Base-by-base conservation (phyloP, 2,888 invertebrate genomes). In the Eupithecia pulchellata region DNA sequence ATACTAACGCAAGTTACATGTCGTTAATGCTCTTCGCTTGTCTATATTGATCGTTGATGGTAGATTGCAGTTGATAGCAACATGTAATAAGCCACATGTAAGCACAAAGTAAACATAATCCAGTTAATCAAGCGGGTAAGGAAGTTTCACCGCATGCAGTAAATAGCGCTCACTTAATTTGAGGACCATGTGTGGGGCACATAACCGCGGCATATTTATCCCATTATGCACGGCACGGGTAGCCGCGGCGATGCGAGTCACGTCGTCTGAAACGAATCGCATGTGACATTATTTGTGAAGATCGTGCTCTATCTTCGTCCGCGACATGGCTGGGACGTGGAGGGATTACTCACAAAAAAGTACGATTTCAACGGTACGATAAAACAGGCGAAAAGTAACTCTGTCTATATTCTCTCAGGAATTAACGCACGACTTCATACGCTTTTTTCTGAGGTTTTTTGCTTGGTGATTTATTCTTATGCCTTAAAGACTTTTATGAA, bases 261-360 rank as follows among this genome's bases (percentile, higher is more conserved):
- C 94, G 94, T 93, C 89, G 86, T 83, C 88, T 87, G 93, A 93
- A 94, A 94, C 93, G 93, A 94, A 94, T 94, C 94, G 93, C 93
- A 93, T 94, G 94, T 93, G 94, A 94, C 94, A 94, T 94, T 94
- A 94, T 94, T 94, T 94, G 93, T 93, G 93, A 94, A 93, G 93
- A 94, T 94, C 93, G 94, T 93, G 94, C 93, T 94, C 93, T 94
- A 93, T 93, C 94, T 93, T 93, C 93, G 93, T 93, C 94, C 91
- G 90, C 91, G 92, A 92, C 93, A 91, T 91, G 86, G 89, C 87
- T 80, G 90, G 89, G 91, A 93, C 93, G 93, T 92, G 93, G 91
- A 91, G 92, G 93, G 93, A 93, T 94, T 93, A 93, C 93, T 90
- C 92, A 90, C 92, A 93, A 93, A 93, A 92, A 92, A 93, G 93